Evolutionary conservation across 2,888 invertebrate species (phyloP).

Genomic region (Caenorhabditis sp.): DNA sequence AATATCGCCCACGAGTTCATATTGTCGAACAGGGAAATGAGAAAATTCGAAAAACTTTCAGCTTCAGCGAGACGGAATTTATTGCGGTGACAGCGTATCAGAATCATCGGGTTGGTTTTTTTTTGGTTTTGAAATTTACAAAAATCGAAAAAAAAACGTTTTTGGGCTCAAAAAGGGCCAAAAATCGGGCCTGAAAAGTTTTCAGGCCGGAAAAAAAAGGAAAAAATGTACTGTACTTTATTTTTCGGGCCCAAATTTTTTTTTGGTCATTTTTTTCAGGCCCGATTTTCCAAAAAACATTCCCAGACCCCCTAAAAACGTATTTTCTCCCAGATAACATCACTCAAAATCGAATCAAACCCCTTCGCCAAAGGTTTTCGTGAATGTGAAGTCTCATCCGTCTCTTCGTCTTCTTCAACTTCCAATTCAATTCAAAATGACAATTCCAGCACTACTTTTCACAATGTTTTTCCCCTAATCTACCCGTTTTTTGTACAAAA

Average conservation of each 20-base stretch:
- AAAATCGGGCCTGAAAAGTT: too few species aligned
- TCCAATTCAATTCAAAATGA: background rate
- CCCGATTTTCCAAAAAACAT: background rate
- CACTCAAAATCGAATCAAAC: constrained; percentile 97
- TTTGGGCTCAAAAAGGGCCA: background rate
- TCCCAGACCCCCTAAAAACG: too few species aligned
- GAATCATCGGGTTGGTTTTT: constrained; percentile 83
- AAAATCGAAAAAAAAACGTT: constrained; percentile 12
- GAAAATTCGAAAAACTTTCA: constrained; percentile 76
- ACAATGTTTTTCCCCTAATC: background rate
- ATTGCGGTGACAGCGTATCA: constrained; percentile 99
- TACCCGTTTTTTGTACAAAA: background rate
- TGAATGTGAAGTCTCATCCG: constrained; percentile 77
- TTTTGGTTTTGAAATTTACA: background rate
- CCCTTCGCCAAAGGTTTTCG: constrained; percentile 98
- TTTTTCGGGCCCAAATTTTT: too few species aligned
- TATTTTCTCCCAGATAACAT: constrained; percentile 86
- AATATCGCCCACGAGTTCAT: constrained; percentile 96
- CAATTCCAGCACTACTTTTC: background rate
- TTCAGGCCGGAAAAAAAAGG: too few species aligned
- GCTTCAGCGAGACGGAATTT: constrained; percentile 96
- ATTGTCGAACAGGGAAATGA: constrained; percentile 76
- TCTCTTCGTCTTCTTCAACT: constrained; percentile 26
- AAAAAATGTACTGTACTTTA: too few species aligned
- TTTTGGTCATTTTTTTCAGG: constrained; percentile 7